A percentile compares a stretch with the other conserved stretches of the same genome.
Evolutionary conservation across 2,888 invertebrate species (phyloP).

Genomic region (Heliconius aoede): DNA sequence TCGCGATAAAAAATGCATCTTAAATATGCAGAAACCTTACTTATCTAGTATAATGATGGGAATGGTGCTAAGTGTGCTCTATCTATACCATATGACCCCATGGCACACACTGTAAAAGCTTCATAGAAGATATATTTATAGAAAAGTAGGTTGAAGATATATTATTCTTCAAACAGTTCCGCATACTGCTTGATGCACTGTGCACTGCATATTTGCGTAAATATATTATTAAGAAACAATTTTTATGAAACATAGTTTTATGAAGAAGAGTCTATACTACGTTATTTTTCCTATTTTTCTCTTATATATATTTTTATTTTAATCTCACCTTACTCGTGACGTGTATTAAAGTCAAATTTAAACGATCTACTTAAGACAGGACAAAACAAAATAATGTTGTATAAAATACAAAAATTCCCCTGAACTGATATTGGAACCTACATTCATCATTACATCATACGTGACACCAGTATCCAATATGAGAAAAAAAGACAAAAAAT

Average conservation of each 20-base stretch:
- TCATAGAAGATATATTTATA: neutral
- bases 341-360: too few relatives aligned
- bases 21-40: neutral
- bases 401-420: too few relatives aligned
- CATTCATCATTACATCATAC: neutral
- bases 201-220: too few relatives aligned
- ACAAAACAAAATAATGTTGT: too few relatives aligned
- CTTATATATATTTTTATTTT: too few relatives aligned
- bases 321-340: too few relatives aligned
- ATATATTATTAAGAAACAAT: too few relatives aligned
- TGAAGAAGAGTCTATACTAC: too few relatives aligned
- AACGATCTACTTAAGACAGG: too few relatives aligned
- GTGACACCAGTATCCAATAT: too few relatives aligned
- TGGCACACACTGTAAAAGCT: conserved; percentile 3
- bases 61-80: neutral
- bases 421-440: neutral
- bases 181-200: neutral
- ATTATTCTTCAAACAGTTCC: neutral
- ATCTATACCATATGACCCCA: conserved; percentile 1
- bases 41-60: neutral
- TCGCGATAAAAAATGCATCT: conserved; percentile 18
- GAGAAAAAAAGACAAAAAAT: neutral
- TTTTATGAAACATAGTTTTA: too few relatives aligned
- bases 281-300: too few relatives aligned
- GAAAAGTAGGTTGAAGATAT: conserved; percentile 1